Percentiles rank a stretch among this genome's conserved stretches.
Evolutionary conservation across 2,888 invertebrate genomes (phyloP).

Genomic region (Sipunculus nudus): DNA sequence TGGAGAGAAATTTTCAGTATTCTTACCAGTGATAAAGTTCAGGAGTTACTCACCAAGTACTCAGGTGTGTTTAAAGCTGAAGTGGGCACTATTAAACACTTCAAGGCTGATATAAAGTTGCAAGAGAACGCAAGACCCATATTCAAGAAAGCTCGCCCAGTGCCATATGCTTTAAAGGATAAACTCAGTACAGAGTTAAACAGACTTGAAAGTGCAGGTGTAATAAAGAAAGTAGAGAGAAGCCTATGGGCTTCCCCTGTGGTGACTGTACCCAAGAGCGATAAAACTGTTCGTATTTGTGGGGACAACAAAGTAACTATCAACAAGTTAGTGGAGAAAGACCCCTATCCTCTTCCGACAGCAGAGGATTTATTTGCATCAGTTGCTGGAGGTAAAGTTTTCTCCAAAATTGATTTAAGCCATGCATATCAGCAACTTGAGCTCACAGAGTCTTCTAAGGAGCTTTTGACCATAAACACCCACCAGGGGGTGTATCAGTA

Average conservation of each 20-base stretch:
- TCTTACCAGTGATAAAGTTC: too few species aligned
- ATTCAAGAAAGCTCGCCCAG: background rate
- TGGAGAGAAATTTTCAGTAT: too few species aligned
- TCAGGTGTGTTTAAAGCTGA: too few species aligned
- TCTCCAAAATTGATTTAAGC: constrained; percentile 1
- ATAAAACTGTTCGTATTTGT: background rate
- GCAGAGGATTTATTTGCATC: constrained; percentile 2
- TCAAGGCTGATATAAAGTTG: background rate
- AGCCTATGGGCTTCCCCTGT: background rate
- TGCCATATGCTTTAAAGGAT: background rate
- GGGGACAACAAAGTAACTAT: constrained; percentile 5
- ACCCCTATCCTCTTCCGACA: constrained; percentile 3
- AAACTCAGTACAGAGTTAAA: background rate
- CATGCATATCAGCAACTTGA: background rate
- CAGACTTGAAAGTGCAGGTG: background rate
- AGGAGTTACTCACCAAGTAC: too few species aligned
- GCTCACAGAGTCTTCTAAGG: background rate
- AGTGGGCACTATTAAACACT: background rate
- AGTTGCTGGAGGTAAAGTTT: constrained; percentile 1
- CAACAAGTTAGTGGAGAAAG: background rate
- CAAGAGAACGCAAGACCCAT: background rate
- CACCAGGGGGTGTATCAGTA: background rate
- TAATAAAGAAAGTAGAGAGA: background rate
- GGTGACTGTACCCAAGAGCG: background rate
- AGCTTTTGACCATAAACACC: background rate